Base-by-base conservation (phyloP, 1,140 invertebrate genomes). In the Euglossa dilemma region DNA sequence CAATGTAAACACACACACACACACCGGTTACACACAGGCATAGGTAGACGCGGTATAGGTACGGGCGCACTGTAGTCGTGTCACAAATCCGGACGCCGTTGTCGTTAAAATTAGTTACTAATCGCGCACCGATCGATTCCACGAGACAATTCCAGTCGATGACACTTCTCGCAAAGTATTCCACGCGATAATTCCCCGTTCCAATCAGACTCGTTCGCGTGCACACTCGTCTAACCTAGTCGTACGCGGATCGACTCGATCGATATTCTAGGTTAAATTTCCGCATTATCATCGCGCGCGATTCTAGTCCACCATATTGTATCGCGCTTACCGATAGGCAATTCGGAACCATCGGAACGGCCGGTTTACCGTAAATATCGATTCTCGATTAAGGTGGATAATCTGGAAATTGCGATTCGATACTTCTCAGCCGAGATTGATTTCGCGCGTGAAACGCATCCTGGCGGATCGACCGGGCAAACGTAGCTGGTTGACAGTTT, bases 1-100 rank as follows among this genome's bases (percentile, higher is more conserved):
- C 87, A 76, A 88, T 70, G 56, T 77, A 83, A 81, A 89, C 87
- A 86, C 87, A 88, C 82, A 82, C 89, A 88, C 83, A 83, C 69
- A 64, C 69, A 77, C 70, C 70, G 18, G 72, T 69, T 66, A 52
- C 63, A 86, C 85, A 83, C 74, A 71, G 52, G 70, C 54, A 75
- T 67, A 70, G 56, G 47, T 66, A 71, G 66, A 71, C 85, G 59
- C 36, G 36, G 36, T 77, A 79, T 59, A 28, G 61, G 63, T 74
- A 80, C 28, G 63, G 28, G 52, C 64, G 45, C 73, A 45, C 50
- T 66, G 69, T 47, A 47, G 45, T 25, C 47, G 56, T 66, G 70
- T 80, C 61, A 63, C 47, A 67, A 78, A 54, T 45, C 80, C 45
- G 25, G 20, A 9, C 28, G 8, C 1, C 20, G 45, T 25, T 63